Evolutionary conservation across 2,113 vertebrate genomes (phyloP), one percentile per base, ranked within the genome.

Genomic region (Sceloporus undulatus): DNA sequence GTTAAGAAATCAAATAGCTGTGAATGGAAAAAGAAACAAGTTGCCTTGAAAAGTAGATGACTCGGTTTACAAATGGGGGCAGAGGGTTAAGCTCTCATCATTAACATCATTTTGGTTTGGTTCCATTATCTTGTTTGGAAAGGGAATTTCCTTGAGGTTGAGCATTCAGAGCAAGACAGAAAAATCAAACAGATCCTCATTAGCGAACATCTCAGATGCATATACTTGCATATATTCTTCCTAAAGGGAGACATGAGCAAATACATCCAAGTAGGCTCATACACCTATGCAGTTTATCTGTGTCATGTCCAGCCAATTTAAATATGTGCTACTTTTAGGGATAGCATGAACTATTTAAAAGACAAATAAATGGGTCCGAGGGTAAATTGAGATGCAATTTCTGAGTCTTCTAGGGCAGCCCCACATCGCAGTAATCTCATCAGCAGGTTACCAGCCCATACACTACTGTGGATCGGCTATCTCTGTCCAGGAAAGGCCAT

Each of bases 1-100:
- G 34, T 87, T 80, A 78, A 78, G 27, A 74, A 83, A 82, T 71
- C 82, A 83, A 75, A 78, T 23, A 85, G 23, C 75, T 4, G 16
- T 66, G 10, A 78, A 77, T 23, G 29, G 59, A 38, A 18, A 52
- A 85, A 78, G 74, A 68, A 34, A 38, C 9, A 25, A 29, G n/a
- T 66, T 21, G 18, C 40, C 75, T 65, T 85, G 59, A 78, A 78
- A 78, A 78, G 10, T 81, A 21, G 27, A 56, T 59, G 74, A 62
- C 23, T 29, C 19, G 29, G 42, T 34, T 70, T 56, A 71, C 19
- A 79, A 66, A 77, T 29, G 42, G 42, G 25, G 13, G 11, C 59
- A 62, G n/a, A 16, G 68, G 7, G 4, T 14, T 38, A 7, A 40
- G 68, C 25, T 71, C 0, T 29, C 7, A 34, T 74, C 25, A 34